These are phyloP conservation scores for Yponomeuta plumbellus DNA, from an alignment of 2,888 invertebrate genomes.

Conservation along the genomic window DNA sequence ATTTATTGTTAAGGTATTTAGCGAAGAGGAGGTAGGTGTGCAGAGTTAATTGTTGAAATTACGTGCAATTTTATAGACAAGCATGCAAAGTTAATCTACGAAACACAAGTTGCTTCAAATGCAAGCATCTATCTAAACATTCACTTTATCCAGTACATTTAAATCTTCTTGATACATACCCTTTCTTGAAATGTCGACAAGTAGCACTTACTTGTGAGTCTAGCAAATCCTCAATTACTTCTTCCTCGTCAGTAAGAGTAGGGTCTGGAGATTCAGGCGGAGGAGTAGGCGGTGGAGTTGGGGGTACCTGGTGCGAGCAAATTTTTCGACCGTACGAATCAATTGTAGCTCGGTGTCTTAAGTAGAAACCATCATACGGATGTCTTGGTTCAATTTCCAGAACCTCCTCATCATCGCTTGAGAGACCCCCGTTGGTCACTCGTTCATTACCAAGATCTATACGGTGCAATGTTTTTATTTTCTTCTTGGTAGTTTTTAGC, in stretches of 20 bases:
- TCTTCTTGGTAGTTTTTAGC: neutral
- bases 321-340: conserved; percentile 59
- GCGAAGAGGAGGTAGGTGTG: no score
- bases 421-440: neutral
- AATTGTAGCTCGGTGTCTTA: conserved; percentile 58
- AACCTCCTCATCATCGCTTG: conserved; percentile 28
- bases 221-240: conserved; percentile 4
- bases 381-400: conserved; percentile 54
- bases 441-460: conserved; percentile 11
- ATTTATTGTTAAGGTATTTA: no score
- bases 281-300: conserved; percentile 43
- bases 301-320: conserved; percentile 63
- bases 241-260: conserved; percentile 26
- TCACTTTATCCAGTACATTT: neutral
- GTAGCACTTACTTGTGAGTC: conserved; percentile 13
- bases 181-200: neutral
- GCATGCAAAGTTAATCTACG: conserved; percentile 5
- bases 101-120: neutral
- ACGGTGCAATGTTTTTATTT: conserved; percentile 4
- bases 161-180: neutral
- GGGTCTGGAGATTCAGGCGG: conserved; percentile 43
- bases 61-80: neutral
- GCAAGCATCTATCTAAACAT: no score
- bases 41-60: no score
- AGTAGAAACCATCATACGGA: conserved; percentile 69